Evolutionary conservation across 2,888 invertebrate genomes (phyloP).

Genomic region (Platycheirus rosarum): DNA sequence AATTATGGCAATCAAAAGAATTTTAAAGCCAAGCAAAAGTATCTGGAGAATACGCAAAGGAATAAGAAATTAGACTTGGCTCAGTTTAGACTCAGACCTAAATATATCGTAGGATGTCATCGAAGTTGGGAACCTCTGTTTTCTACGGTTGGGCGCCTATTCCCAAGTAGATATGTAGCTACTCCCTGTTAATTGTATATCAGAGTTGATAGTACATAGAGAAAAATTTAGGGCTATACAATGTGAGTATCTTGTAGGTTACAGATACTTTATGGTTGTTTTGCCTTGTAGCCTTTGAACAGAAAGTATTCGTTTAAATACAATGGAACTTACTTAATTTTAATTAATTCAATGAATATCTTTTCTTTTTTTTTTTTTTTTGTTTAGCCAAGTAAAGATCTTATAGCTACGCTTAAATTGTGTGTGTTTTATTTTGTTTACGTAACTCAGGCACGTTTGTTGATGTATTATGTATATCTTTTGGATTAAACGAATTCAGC

Average conservation of each 20-base stretch:
- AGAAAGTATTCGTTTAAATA: constrained; percentile 50
- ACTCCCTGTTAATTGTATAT: constrained; percentile 46
- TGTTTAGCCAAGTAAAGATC: no score
- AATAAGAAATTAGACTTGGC: constrained; percentile 47
- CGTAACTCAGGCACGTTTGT: no score
- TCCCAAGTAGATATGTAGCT: constrained; percentile 56
- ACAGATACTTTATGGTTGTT: constrained; percentile 34
- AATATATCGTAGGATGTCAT: no score
- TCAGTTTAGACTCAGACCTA: constrained; percentile 8
- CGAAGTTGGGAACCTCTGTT: no score
- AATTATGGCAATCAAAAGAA: constrained; percentile 73
- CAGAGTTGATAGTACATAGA: background rate
- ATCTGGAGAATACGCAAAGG: constrained; percentile 67
- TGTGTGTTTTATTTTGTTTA: no score
- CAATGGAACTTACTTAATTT: constrained; percentile 70
- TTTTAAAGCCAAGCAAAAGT: constrained; percentile 73
- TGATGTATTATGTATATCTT: no score
- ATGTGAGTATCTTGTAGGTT: constrained; percentile 52
- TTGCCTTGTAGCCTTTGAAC: constrained; percentile 2
- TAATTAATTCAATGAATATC: constrained; percentile 59
- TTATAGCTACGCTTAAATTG: no score
- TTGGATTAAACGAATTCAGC: no score
- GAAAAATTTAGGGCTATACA: no score
- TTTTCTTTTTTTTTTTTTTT: constrained; percentile 15
- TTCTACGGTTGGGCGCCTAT: constrained; percentile 60